Evolutionary conservation across 2,113 vertebrate species (phyloP), one percentile per base, ranked within the genome.

Genomic region (Equus przewalskii): DNA sequence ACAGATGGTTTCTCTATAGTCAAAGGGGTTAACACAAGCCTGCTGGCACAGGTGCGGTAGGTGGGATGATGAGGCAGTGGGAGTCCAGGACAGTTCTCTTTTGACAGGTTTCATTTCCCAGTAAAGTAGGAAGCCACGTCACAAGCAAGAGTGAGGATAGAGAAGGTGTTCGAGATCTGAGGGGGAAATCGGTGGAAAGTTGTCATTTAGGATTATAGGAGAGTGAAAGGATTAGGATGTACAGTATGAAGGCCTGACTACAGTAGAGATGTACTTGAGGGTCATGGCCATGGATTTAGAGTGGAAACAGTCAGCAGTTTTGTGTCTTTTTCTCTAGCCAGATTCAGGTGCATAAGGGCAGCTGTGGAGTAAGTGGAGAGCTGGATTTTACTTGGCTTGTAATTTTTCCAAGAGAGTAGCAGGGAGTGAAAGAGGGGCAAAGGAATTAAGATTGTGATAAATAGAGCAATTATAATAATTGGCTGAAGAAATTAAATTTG

Each of bases 401-500:
- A 11, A 26, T 70, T 64, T 65, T 84, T 70, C 75, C 30, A 80
- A 62, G 26, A 46, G n/a, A 46, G 51, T 28, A n/a, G 18, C 21
- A 72, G 46, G 65, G 86, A 64, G 26, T 79, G 64, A 60, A 91
- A 36, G 44, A 81, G 33, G 73, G 22, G 22, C 73, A 87, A 91
- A 79, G 56, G 11, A 46, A 65, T 64, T 73, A 80, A 56, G 56
- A 54, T 18, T 72, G 46, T 24, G 41, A 44, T 64, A 11, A 69
- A n/a, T 2, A 54, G 11, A 86, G 44, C 18, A 64, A 54, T 88
- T 51, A 15, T 51, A 44, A 30, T 30, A 81, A 87, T 18, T 86
- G 64, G n/a, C 21, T 44, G 24, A 95, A 56, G 46, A 80, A 56
- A 49, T 86, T 33, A 70, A 91, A 86, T 79, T 69, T 79, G 94